phyloP scores from a whole-genome alignment of 2,113 vertebrate species.

The Ictidomys tridecemlineatus region DNA sequence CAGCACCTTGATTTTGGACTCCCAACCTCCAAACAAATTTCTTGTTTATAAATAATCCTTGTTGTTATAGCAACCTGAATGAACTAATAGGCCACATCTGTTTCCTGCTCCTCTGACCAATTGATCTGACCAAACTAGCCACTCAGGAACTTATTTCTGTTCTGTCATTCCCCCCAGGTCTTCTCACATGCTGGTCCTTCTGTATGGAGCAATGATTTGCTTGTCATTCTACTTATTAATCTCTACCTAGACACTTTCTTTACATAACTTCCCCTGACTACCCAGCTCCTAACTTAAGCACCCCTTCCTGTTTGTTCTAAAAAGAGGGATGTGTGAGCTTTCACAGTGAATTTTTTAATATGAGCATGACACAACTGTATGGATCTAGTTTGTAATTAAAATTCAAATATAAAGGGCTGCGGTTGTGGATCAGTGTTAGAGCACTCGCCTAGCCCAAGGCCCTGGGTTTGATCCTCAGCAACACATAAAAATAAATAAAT shows the following conservation, averaged over 20 bases:
- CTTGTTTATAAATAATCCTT: neutral
- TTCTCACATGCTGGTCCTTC: neutral
- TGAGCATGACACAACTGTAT: neutral
- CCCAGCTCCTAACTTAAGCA: neutral
- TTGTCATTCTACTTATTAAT: neutral
- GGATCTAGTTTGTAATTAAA: conserved; percentile 35
- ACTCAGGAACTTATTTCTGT: neutral
- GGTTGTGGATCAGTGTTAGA: no score
- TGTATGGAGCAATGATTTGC: neutral
- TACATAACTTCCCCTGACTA: neutral
- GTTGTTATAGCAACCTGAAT: neutral
- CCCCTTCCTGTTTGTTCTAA: neutral
- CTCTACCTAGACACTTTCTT: neutral
- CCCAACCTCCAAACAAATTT: neutral
- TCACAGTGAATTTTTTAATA: neutral
- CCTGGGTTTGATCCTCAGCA: no score
- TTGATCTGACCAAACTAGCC: neutral
- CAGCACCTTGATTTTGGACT: neutral
- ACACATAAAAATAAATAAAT: no score
- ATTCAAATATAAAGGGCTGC: neutral
- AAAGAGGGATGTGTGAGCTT: neutral
- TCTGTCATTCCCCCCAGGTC: neutral
- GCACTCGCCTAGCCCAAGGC: no score
- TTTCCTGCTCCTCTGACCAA: neutral
- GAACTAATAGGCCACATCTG: neutral